phyloP scores from a whole-genome alignment of 2,888 invertebrate species.

The Drosophila macrospina region DNA sequence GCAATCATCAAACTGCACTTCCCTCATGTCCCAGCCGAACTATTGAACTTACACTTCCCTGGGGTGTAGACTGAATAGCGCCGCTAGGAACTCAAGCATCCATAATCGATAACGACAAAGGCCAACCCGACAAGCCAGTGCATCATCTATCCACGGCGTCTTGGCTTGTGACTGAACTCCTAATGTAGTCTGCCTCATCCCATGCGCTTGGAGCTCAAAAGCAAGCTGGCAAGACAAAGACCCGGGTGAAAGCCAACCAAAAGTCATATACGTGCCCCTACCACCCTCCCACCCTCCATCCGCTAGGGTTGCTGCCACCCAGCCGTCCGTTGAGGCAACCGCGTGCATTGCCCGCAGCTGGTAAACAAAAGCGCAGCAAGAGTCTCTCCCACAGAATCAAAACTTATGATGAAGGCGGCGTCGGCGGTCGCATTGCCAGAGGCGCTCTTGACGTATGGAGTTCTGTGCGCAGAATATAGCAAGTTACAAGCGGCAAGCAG shows the following conservation, averaged over 20 bases:
- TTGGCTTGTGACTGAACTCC: constrained; percentile 13
- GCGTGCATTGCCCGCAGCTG: constrained; percentile 61
- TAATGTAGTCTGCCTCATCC: constrained; percentile 59
- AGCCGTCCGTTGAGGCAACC: constrained; percentile 39
- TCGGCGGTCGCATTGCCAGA: constrained; percentile 32
- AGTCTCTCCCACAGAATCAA: constrained; percentile 58
- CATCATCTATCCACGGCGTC: constrained; percentile 10
- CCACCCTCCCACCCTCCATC: not conserved
- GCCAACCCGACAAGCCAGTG: constrained; percentile 16
- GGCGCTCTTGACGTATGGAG: constrained; percentile 26
- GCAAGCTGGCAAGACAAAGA: constrained; percentile 55
- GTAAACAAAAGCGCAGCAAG: constrained; percentile 79
- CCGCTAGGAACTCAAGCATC: constrained; percentile 54
- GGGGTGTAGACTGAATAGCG: constrained; percentile 26
- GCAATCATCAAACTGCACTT: constrained; percentile 64
- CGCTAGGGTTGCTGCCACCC: constrained; percentile 8
- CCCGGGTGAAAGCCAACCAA: constrained; percentile 21
- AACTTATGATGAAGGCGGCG: constrained; percentile 61
- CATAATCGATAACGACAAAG: constrained; percentile 66
- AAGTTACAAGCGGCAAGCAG: constrained; percentile 1
- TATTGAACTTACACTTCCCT: constrained; percentile 55
- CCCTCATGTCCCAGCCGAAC: constrained; percentile 56
- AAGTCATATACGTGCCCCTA: constrained; percentile 13
- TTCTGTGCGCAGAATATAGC: constrained; percentile 26
- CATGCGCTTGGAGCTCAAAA: constrained; percentile 33